phyloP scores from a whole-genome alignment of 2,797 vertebrate genomes.

The Thunnus albacares region DNA sequence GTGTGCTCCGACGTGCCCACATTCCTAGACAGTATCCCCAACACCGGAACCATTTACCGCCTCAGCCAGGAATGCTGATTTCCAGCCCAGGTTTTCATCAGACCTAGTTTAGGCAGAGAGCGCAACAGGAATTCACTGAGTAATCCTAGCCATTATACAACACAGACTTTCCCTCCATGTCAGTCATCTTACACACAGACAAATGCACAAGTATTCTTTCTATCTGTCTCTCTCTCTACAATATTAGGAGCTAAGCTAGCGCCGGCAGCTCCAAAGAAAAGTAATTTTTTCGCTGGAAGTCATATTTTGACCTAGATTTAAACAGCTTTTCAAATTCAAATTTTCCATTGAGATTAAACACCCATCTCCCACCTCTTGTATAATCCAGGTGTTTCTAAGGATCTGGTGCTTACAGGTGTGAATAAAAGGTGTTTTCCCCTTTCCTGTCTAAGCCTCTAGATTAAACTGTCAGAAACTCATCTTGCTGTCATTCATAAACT shows the following conservation, averaged over 20 bases:
- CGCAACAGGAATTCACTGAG: constrained; percentile 60
- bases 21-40: constrained; percentile 83
- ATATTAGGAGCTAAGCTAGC: constrained; percentile 7
- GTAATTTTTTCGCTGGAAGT: constrained; percentile 33
- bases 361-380: not conserved
- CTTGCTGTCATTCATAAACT: constrained; percentile 5
- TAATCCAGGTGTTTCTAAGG: constrained; percentile 10
- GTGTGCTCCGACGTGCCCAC: constrained; percentile 66
- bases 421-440: constrained; percentile 6
- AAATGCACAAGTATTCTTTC: constrained; percentile 8
- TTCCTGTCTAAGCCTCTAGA: not conserved
- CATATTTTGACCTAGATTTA: constrained; percentile 55
- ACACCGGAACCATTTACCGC: constrained; percentile 72
- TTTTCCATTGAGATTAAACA: constrained; percentile 8
- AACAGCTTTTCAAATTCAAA: constrained; percentile 32
- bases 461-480: not conserved
- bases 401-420: constrained; percentile 24
- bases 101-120: constrained; percentile 62
- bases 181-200: constrained; percentile 46
- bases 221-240: constrained; percentile 6
- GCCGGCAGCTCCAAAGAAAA: constrained; percentile 10
- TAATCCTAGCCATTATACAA: constrained; percentile 55
- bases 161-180: constrained; percentile 46
- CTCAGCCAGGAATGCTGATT: constrained; percentile 75
- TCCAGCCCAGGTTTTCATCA: constrained; percentile 72